Evolutionary conservation across 2,797 vertebrate genomes (phyloP).

Genomic region (Pantherophis vulpinus): DNA sequence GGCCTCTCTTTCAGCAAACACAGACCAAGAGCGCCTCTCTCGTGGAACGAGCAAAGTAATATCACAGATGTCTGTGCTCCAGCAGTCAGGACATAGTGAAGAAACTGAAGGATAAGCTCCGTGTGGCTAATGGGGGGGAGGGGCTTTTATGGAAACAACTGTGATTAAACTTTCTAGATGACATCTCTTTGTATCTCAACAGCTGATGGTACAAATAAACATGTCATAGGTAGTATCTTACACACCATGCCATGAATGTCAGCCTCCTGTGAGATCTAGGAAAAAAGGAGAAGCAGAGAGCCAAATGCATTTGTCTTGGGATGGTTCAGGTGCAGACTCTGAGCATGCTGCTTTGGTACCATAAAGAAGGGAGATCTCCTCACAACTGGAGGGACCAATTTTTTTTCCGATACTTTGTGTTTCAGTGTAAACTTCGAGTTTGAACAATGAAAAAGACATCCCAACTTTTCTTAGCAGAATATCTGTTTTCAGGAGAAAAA

Average conservation of each 20-base stretch:
- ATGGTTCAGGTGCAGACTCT: conserved; percentile 55
- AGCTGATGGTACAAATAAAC: conserved; percentile 46
- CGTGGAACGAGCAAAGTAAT: conserved; percentile 81
- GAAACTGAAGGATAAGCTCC: conserved; percentile 87
- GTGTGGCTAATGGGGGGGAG: conserved; percentile 27
- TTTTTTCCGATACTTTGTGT: conserved; percentile 54
- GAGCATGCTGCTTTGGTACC: conserved; percentile 56
- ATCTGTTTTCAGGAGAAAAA: conserved; percentile 58
- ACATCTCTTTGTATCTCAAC: conserved; percentile 42
- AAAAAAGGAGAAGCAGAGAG: conserved; percentile 49
- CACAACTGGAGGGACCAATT: conserved; percentile 56
- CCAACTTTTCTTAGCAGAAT: conserved; percentile 55
- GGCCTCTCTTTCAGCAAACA: conserved; percentile 73
- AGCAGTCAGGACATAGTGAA: conserved; percentile 78
- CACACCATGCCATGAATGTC: conserved; percentile 30
- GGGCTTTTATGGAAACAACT: conserved; percentile 39
- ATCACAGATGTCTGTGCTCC: conserved; percentile 82
- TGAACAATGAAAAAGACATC: conserved; percentile 47
- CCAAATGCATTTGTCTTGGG: conserved; percentile 42
- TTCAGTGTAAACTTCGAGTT: conserved; percentile 49
- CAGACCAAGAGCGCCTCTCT: conserved; percentile 80
- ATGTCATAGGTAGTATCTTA: conserved; percentile 40
- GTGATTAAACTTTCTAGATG: conserved; percentile 43
- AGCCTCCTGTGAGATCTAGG: conserved; percentile 51
- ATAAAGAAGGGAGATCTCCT: conserved; percentile 53